Base-by-base conservation (phyloP, 2,888 invertebrate genomes). In the Drosophila mimica region DNA sequence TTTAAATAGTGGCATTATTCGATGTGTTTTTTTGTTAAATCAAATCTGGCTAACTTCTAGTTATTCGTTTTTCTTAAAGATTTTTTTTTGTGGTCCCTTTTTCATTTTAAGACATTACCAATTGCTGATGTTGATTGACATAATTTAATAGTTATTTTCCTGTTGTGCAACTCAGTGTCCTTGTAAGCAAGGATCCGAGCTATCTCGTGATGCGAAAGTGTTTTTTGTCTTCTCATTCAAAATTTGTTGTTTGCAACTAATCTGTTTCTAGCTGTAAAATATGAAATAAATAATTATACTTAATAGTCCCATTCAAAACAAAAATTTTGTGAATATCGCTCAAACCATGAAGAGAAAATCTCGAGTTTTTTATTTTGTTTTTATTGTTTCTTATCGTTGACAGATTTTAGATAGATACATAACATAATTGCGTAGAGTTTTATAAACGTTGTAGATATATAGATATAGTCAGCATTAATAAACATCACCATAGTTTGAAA, bases 401-500 rank as follows among this genome's bases (percentile, higher is more conserved):
- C 17, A 34, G 17, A 51, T 58, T 31, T 17, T 46, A 25, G 30
- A 43, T 34, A 25, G 34, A 70, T 51, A 49, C 20, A 25, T 40
- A 58, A 73, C 40, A 67, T 49, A 38, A 30, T 49, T 59, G 46
- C 51, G 59, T 60, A 58, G n/a, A 28, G 54, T 65, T 80, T 65
- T 20, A 52, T 53, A 70, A 76, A 80, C 64, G 57, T 58, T 75
- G 25, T 48, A 75, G 48, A 54, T 51, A 58, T 56, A 52, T 48
- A 54, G 57, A 58, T 65, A 68, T 60, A 80, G 43, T 74, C 73
- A 76, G 68, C 77, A 73, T 72, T 72, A 76, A 70, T 74, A 70
- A 71, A 84, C 83, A 83, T 88, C 88, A 84, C 75, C 69, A 64
- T 68, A 62, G 69, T 70, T 72, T 59, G 54, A 69, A 70, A 75